Evolutionary conservation across 2,888 invertebrate species (phyloP), one percentile per base, ranked within the genome.

Genomic region (Euspilapteryx auroguttella): DNA sequence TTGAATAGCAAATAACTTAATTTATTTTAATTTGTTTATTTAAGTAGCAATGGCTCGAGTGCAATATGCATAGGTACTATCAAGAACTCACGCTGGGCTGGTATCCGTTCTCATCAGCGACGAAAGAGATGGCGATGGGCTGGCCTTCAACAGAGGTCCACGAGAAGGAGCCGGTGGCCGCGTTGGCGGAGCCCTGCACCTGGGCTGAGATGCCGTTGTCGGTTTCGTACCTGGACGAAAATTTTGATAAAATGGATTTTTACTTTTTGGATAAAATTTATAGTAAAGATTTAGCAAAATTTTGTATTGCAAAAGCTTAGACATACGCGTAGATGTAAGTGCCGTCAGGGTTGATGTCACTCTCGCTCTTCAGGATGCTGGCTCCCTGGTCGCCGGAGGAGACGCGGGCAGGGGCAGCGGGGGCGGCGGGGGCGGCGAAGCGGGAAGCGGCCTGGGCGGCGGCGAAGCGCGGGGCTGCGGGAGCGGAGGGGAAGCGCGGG

Each of bases 171-270:
- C 76, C 76, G 37, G 59, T 58, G 11, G 61, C 63, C 29, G 55
- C 61, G 24, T 35, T 34, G 10, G 38, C 39, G 14, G 48, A 47
- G 9, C 77, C 79, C 35, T 64, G 57, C 40, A 77, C 77, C 35
- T 77, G 64, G 20, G 73, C 77, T n/a, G 63, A 53, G 34, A 79
- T 79, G 5, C 79, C 79, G 39, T 79, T 79, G 39, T 75, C 78
- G 20, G 32, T 32, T 21, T 32, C 30, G 14, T 24, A 22, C 9
- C 32, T 32, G 21, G 5, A 22, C 35, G 27, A 21, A 8, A 28
- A 22, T 11, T 22, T 10, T 14, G 20, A 7, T 20, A 20, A 5
- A 8, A 20, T 23, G 5, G 23, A 10, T 8, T 7, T 5, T 23
- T n/a, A n/a, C n/a, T n/a, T n/a, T n/a, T n/a, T n/a, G n/a, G n/a